Base-by-base conservation (phyloP, 1,140 invertebrate species). In the Parapsyche elsis region DNA sequence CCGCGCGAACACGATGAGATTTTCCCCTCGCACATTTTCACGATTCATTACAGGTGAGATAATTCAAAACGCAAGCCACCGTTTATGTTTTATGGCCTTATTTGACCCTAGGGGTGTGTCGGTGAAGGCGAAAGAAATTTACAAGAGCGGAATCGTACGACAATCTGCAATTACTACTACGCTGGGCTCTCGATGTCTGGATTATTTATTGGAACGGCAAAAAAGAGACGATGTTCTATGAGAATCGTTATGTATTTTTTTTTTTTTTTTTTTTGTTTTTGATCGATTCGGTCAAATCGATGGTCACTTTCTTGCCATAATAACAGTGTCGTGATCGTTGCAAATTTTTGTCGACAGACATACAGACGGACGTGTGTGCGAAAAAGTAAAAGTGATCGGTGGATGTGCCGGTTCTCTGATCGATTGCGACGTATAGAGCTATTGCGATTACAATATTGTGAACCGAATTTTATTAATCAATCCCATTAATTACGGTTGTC, bases 311-410 rank as follows among this genome's bases (percentile, higher is more conserved):
- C 49, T 16, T 12, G 49, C 49, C 30, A 7, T 38, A 53, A 53
- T 53, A 53, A 53, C 49, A 14, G 49, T 53, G 49, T 53, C 49
- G 49, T 16, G 49, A 53, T 53, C 30, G 61, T 67, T 26, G 61
- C 9, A 21, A 67, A 67, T 67, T 23, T 53, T 53, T 16, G 16
- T 53, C 49, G 16, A 53, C 5, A 46, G 12, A 46, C n/a, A n/a
- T n/a, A n/a, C n/a, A n/a, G 16, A 53, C 16, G 9, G 1, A 46
- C 44, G 21, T 46, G 38, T 67, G 9, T 12, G 64, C 23, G 14
- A 21, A 73, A 73, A 73, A 73, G 71, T 73, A 73, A 73, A 73
- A 73, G 71, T 73, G 71, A 73, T 45, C 19, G 71, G 38, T 46
- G 7, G 61, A 67, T 67, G 61, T 67, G 61, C 61, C 61, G 61